phyloP scores from a whole-genome alignment of 2,113 vertebrate genomes.

The Meriones unguiculatus region DNA sequence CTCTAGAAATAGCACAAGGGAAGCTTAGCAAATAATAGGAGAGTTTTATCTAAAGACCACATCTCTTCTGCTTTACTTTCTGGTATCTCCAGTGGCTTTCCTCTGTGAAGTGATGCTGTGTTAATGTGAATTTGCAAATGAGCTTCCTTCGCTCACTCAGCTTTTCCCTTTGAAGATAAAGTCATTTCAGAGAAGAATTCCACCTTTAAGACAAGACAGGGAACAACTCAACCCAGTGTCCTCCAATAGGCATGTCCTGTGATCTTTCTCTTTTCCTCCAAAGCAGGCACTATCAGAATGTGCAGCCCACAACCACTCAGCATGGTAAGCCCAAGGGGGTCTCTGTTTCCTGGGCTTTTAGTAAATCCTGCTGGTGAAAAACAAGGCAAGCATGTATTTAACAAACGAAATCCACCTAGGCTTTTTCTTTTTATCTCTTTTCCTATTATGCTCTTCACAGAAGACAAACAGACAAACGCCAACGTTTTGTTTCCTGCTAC shows the following conservation, averaged over 20 bases:
- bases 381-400: not conserved
- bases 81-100: conserved; percentile 58
- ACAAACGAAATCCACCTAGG: not conserved
- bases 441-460: not conserved
- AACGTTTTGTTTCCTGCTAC: not conserved
- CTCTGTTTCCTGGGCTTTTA: not conserved
- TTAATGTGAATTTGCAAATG: conserved; percentile 72
- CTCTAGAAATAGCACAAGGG: conserved; percentile 80
- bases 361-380: not conserved
- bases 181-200: conserved; percentile 42
- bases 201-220: conserved; percentile 43
- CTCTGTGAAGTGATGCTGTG: conserved; percentile 71
- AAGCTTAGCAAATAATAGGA: conserved; percentile 64
- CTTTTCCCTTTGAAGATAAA: conserved; percentile 71
- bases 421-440: not conserved
- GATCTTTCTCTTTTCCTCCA: not conserved
- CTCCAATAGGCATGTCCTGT: not conserved
- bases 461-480: not conserved
- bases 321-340: not conserved
- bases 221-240: not conserved
- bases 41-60: conserved; percentile 76
- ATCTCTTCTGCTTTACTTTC: conserved; percentile 75
- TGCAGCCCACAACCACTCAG: not conserved
- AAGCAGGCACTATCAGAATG: not conserved
- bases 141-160: conserved; percentile 60